Evolutionary conservation across 1,140 invertebrate species (phyloP).

Genomic region (Phymastichus coffea): DNA sequence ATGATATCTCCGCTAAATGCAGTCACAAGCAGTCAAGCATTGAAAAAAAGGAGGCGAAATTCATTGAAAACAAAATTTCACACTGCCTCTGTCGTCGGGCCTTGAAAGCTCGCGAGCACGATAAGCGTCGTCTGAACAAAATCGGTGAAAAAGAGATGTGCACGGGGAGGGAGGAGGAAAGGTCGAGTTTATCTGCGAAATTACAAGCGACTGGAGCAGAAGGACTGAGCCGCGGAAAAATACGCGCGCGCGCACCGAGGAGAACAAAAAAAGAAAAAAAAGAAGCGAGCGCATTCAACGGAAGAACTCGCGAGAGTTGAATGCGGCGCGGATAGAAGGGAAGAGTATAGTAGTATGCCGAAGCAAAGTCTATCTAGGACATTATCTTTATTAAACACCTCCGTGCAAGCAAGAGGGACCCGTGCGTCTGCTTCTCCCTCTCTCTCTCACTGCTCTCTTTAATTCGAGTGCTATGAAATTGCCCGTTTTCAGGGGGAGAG

Average conservation of each 20-base stretch:
- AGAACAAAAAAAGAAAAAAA: conserved; percentile 17
- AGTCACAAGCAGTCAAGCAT: too few species aligned
- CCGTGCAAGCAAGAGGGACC: conserved; percentile 36
- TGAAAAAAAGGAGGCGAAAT: too few species aligned
- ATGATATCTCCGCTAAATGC: too few species aligned
- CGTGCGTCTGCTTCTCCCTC: neutral
- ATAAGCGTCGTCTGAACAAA: neutral
- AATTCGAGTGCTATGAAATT: conserved; percentile 24
- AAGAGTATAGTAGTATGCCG: conserved; percentile 45
- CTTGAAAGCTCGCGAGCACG: too few species aligned
- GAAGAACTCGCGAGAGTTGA: conserved; percentile 45
- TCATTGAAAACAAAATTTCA: too few species aligned
- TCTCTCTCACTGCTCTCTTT: conserved; percentile 12
- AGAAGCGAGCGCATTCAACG: conserved; percentile 43
- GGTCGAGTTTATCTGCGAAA: conserved; percentile 25
- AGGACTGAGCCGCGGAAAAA: conserved; percentile 26
- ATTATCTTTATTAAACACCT: conserved; percentile 59
- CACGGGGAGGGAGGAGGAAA: neutral
- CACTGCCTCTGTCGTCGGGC: too few species aligned
- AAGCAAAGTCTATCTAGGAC: conserved; percentile 45
- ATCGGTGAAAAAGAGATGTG: neutral
- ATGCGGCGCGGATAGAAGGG: conserved; percentile 43
- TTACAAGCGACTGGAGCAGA: conserved; percentile 16
- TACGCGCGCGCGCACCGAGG: neutral
- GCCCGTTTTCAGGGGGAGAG: conserved; percentile 20